Evolutionary conservation across 2,888 invertebrate species (phyloP).

Genomic region (Spilosoma lubricipeda): DNA sequence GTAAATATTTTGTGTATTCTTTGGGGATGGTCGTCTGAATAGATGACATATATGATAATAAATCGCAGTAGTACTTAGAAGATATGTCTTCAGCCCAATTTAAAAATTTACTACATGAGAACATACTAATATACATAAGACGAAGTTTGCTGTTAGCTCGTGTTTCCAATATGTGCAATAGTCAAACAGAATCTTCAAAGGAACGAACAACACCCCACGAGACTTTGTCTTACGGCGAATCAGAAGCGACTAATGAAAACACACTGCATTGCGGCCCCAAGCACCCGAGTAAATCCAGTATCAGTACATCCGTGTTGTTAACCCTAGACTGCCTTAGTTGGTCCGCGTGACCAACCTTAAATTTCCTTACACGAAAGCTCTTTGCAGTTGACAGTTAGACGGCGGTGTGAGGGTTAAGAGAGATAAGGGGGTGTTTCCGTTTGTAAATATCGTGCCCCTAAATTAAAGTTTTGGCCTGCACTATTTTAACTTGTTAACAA

Average conservation of each 20-base stretch:
- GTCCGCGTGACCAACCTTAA: conserved; percentile 73
- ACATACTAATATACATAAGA: not conserved
- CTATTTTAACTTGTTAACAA: conserved; percentile 71
- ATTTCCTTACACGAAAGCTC: conserved; percentile 77
- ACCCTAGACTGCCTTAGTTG: conserved; percentile 54
- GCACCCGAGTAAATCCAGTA: conserved; percentile 37
- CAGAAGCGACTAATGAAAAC: conserved; percentile 21
- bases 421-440: conserved; percentile 58
- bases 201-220: conserved; percentile 6
- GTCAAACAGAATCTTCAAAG: conserved; percentile 8
- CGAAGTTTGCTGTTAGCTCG: not conserved
- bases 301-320: conserved; percentile 39
- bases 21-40: too few relatives aligned
- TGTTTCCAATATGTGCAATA: not conserved
- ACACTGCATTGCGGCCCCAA: conserved; percentile 11
- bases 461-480: conserved; percentile 73
- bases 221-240: conserved; percentile 17
- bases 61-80: not conserved
- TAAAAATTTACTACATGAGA: not conserved
- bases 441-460: conserved; percentile 72
- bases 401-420: conserved; percentile 35
- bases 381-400: conserved; percentile 78
- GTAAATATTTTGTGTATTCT: too few relatives aligned
- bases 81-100: not conserved
- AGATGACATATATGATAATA: too few relatives aligned